A percentile compares a stretch with the other conserved stretches of the same genome.
phyloP scores from a whole-genome alignment of 1,140 invertebrate genomes.

The Araneus ventricosus region DNA sequence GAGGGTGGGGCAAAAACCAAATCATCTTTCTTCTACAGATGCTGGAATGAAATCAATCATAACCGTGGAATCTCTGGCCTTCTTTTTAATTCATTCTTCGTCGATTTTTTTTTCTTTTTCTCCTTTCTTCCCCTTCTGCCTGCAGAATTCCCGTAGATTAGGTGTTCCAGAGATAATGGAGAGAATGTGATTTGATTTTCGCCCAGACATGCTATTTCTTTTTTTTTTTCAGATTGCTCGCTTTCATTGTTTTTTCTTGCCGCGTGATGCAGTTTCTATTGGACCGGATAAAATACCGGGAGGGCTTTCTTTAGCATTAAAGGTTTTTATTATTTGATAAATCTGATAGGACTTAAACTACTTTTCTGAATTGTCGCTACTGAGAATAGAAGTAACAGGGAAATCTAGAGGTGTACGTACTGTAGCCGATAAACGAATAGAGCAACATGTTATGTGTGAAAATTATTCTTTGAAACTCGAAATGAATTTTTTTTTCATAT shows the following conservation, averaged over 20 bases:
- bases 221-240: neutral
- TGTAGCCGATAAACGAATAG: neutral
- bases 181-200: conserved; percentile 67
- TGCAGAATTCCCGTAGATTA: conserved; percentile 47
- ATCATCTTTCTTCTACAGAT: conserved; percentile 69
- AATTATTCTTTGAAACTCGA: too few species aligned
- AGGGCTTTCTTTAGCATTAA: neutral
- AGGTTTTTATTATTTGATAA: neutral
- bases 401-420: neutral
- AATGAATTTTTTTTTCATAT: too few species aligned
- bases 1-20: neutral
- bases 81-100: conserved; percentile 58
- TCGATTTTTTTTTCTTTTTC: neutral
- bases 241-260: conserved; percentile 23
- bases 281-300: neutral
- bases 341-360: neutral
- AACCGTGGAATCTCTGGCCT: neutral
- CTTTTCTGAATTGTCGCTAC: neutral
- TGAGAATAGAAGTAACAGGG: neutral
- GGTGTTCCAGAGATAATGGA: conserved; percentile 67
- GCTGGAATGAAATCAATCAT: conserved; percentile 66
- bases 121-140: neutral
- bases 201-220: conserved; percentile 49
- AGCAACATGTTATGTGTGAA: neutral
- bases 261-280: neutral